Evolutionary conservation across 2,797 vertebrate genomes (phyloP), one percentile per base, ranked within the genome.

Genomic region (Cossypha niveicapilla): DNA sequence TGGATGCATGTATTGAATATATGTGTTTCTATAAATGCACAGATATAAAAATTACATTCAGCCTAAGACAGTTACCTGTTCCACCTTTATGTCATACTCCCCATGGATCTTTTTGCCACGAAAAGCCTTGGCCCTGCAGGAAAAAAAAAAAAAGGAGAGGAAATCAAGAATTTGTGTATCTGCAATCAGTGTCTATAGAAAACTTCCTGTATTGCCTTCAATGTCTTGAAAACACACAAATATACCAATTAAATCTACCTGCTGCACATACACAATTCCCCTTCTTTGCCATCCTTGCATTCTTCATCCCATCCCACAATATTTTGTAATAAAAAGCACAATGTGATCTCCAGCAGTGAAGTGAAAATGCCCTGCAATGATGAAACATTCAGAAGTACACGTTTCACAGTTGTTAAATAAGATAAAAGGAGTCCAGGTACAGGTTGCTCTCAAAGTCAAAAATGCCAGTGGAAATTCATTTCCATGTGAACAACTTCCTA

Each of bases 51-150:
- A 16, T 7, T 58, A 24, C 17, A 19, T 18, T 22, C 37, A 68
- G 28, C 30, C 12, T 11, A 44, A 80, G 30, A 6, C 14, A 88
- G 60, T 98, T 98, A 99, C 99, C 99, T 99, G 99, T 91, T 99
- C 99, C 92, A 99, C 98, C 97, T 98, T 99, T 97, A 99, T 98
- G 93, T 99, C 99, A 34, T 98, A 99, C 91, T 99, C 99, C 51
- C 99, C 99, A 85, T 98, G 98, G 90, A 99, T 90, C 96, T 99
- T 99, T 97, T 99, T 99, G 37, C 99, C 99, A 86, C 99, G 98
- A 95, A 99, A 99, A 94, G 98, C 98, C 97, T 99, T 99, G 95
- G 98, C 97, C 99, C 99, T 99, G 96, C 44, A 97, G 94, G 67
- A 12, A 91, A 77, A 87, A 44, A 79, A 44, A 79, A 93, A 80